phyloP scores from a whole-genome alignment of 2,113 vertebrate genomes.

The Crotalus tigris region DNA sequence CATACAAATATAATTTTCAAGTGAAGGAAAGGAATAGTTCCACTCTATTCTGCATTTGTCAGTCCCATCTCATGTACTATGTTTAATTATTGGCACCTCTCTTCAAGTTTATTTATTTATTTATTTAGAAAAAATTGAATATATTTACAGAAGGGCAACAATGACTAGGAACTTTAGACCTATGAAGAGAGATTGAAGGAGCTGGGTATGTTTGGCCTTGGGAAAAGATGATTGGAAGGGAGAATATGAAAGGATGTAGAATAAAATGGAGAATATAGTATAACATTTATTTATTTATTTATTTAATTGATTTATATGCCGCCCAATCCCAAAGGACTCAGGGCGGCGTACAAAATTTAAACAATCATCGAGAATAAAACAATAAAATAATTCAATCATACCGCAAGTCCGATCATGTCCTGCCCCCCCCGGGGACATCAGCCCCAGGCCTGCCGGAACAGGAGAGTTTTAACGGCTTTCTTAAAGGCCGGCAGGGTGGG shows the following conservation, averaged over 20 bases:
- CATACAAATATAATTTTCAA: not conserved
- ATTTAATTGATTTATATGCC: too few relatives aligned
- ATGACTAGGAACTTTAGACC: not conserved
- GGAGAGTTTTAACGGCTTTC: too few relatives aligned
- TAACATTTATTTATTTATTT: not conserved
- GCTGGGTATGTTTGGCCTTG: not conserved
- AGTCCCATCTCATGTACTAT: not conserved
- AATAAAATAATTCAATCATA: too few relatives aligned
- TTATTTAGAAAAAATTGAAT: not conserved
- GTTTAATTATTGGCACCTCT: not conserved
- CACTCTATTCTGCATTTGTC: not conserved
- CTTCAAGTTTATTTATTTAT: not conserved
- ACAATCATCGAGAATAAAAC: too few relatives aligned
- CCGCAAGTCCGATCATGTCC: too few relatives aligned
- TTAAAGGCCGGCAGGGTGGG: too few relatives aligned
- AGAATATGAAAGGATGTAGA: not conserved
- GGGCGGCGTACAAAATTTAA: too few relatives aligned
- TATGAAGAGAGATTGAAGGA: not conserved
- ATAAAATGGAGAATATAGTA: not conserved
- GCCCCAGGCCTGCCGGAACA: too few relatives aligned
- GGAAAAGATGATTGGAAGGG: not conserved
- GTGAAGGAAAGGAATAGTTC: not conserved
- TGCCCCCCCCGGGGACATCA: too few relatives aligned
- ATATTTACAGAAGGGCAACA: not conserved
- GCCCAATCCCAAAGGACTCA: too few relatives aligned